These are phyloP conservation scores for Anastrepha obliqua DNA, from an alignment of 1,140 invertebrate genomes.

Conservation along the genomic window DNA sequence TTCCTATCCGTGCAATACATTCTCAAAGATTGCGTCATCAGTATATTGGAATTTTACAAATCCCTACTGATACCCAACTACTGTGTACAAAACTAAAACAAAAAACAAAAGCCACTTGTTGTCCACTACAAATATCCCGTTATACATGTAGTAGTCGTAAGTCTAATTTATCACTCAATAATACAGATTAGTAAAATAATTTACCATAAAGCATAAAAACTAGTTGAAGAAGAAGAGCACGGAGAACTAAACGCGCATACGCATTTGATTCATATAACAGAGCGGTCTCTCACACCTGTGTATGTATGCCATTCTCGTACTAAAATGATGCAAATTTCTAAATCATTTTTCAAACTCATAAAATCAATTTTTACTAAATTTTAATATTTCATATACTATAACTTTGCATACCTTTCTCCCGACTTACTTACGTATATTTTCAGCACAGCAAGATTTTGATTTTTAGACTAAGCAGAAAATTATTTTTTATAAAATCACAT, in stretches of 20 bases:
- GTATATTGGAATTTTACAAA: slow-evolving; percentile 56
- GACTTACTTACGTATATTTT: too few species aligned
- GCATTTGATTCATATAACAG: not conserved
- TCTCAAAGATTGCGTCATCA: slow-evolving; percentile 55
- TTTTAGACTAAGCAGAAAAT: too few species aligned
- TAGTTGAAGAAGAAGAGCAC: not conserved
- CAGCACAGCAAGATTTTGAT: too few species aligned
- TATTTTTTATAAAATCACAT: too few species aligned
- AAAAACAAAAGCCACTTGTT: not conserved
- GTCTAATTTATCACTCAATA: not conserved
- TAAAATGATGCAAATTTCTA: not conserved
- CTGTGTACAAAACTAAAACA: slow-evolving; percentile 12
- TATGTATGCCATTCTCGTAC: not conserved
- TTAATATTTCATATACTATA: not conserved
- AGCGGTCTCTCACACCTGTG: not conserved
- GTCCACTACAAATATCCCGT: not conserved
- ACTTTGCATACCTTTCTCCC: too few species aligned
- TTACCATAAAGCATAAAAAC: not conserved
- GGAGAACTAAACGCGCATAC: slow-evolving; percentile 1
- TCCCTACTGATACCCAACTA: slow-evolving; percentile 50
- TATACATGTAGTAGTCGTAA: slow-evolving; percentile 19
- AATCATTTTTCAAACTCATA: not conserved
- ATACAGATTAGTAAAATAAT: not conserved
- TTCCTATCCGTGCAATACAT: slow-evolving; percentile 55
- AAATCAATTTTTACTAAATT: slow-evolving; percentile 19